A percentile compares a stretch with the other conserved stretches of the same genome.
phyloP scores from a whole-genome alignment of 2,888 invertebrate species.

The Digitonthophagus gazella region DNA sequence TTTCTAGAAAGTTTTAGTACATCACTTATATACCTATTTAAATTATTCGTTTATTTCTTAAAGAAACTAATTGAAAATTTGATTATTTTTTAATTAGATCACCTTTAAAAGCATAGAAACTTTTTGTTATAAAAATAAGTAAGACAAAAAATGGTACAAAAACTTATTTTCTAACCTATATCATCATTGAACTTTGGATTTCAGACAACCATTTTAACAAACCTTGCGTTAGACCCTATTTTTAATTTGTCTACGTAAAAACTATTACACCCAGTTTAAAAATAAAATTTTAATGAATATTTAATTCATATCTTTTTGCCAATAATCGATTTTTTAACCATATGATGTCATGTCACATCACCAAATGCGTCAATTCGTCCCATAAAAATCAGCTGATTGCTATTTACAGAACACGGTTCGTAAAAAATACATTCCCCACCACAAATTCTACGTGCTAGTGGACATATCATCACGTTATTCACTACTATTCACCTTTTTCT shows the following conservation, averaged over 20 bases:
- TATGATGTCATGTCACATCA: not conserved
- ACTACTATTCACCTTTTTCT: too few relatives aligned
- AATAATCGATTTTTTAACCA: too few relatives aligned
- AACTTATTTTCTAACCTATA: not conserved
- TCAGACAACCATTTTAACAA: not conserved
- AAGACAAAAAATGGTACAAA: too few relatives aligned
- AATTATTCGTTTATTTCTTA: not conserved
- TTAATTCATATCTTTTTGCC: too few relatives aligned
- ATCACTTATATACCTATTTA: not conserved
- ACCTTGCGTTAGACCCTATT: not conserved
- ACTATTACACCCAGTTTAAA: not conserved
- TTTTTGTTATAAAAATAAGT: too few relatives aligned
- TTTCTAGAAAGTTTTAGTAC: not conserved
- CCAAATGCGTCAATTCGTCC: not conserved
- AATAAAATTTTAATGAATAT: too few relatives aligned
- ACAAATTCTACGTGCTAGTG: not conserved
- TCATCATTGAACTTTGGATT: not conserved
- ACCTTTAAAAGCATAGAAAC: not conserved
- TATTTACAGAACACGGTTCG: conserved; percentile 3
- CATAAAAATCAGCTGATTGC: conserved; percentile 13
- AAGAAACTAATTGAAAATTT: too few relatives aligned
- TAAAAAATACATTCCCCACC: not conserved
- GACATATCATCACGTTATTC: not conserved
- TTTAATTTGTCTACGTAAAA: not conserved
- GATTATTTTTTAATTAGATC: not conserved